Conservation (phyloP, 2,888 invertebrate genomes). For the Drosophila helvetica region DNA sequence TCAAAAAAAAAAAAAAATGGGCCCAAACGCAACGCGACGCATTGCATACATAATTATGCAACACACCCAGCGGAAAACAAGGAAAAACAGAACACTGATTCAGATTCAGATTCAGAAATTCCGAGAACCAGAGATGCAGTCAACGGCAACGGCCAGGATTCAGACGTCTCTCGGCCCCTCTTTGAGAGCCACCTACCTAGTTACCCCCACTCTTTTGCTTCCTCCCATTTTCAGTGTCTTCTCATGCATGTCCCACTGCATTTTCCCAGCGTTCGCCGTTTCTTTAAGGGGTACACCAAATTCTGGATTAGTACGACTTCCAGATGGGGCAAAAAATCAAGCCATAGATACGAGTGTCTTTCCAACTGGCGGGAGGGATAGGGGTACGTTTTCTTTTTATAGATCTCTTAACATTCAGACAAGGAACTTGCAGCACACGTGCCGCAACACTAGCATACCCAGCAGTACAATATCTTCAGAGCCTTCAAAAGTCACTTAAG, state of each 20-base stretch:
- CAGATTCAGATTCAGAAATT: no score
- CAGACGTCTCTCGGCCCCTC: background rate
- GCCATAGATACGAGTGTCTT: no score
- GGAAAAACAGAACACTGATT: slow-evolving; percentile 9
- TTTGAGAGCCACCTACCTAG: background rate
- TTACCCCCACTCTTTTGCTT: background rate
- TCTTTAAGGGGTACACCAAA: background rate
- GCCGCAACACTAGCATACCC: no score
- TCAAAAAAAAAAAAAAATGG: slow-evolving; percentile 42
- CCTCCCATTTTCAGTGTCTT: background rate
- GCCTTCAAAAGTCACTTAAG: no score
- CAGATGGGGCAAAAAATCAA: no score
- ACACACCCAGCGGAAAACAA: slow-evolving; percentile 27
- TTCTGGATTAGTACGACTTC: background rate
- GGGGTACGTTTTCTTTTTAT: no score
- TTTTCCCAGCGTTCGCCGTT: background rate
- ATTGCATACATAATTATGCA: slow-evolving; percentile 70
- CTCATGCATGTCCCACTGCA: background rate
- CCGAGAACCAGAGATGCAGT: background rate
- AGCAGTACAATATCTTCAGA: no score
- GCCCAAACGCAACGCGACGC: slow-evolving; percentile 50
- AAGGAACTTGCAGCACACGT: no score
- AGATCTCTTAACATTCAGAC: no score
- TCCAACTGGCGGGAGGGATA: no score
- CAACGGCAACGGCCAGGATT: background rate